Conservation (phyloP, 2,113 vertebrate species). For the Colistium nudipinnis region DNA sequence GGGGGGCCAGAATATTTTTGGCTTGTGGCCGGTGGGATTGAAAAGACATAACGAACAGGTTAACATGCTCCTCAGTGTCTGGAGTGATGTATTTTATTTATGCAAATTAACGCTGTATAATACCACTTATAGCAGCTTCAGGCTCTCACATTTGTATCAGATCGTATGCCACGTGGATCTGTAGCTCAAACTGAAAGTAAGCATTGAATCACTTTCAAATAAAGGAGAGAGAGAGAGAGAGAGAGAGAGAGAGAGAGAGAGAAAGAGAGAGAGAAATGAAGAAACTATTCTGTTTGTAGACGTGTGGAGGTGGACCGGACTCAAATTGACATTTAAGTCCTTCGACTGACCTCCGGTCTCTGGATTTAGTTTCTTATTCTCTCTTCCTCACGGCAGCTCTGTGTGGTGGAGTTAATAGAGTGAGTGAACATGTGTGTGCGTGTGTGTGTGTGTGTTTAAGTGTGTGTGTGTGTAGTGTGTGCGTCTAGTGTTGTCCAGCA, state of each 20-base stretch:
- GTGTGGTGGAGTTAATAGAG: constrained; percentile 23
- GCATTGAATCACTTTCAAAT: too few species aligned
- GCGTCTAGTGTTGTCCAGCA: not conserved
- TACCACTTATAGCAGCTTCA: too few species aligned
- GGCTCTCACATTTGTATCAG: too few species aligned
- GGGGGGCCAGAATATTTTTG: too few species aligned
- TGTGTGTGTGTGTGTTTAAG: constrained; percentile 13
- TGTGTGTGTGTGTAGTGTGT: constrained; percentile 10
- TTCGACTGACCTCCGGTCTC: constrained; percentile 28
- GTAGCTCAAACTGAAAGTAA: too few species aligned
- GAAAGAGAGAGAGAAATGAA: not conserved
- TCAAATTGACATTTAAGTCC: constrained; percentile 30
- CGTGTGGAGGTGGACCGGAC: not conserved
- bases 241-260: not conserved
- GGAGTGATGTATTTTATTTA: too few species aligned
- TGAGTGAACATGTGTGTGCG: constrained; percentile 16
- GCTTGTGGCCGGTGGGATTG: too few species aligned
- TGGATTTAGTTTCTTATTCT: not conserved
- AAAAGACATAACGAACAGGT: too few species aligned
- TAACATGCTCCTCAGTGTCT: too few species aligned
- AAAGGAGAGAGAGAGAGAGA: not conserved
- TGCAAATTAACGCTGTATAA: too few species aligned
- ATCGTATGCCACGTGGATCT: too few species aligned
- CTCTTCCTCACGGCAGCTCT: constrained; percentile 4
- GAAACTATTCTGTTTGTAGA: not conserved